Conservation (phyloP, 64 coral and sea anemone genomes). For the Montipora sp. region DNA sequence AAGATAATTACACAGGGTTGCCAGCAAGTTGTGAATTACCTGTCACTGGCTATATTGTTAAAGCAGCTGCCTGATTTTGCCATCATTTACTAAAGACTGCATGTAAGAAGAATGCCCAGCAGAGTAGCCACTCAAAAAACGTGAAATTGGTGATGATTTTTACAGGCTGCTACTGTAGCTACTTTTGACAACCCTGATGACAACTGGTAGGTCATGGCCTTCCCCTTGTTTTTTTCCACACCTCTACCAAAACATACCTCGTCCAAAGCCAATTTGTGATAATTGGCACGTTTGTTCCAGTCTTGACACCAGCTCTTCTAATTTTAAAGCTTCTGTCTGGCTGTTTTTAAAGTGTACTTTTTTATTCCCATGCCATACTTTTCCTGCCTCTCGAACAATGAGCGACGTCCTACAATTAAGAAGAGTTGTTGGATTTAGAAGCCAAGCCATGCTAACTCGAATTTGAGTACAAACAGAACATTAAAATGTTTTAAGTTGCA, state of each 20-base stretch:
- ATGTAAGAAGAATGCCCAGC: too few species aligned
- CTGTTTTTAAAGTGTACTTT: conserved; percentile 52
- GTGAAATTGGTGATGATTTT: too few species aligned
- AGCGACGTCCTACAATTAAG: conserved; percentile 35
- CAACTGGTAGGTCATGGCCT: neutral
- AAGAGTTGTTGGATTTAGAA: conserved; percentile 8
- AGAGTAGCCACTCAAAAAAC: too few species aligned
- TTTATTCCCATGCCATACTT: conserved; percentile 42
- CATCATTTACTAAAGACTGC: neutral
- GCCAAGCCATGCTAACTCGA: neutral
- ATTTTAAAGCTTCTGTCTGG: conserved; percentile 12
- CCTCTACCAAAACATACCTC: conserved; percentile 22
- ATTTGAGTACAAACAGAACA: neutral
- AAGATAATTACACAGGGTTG: too few species aligned
- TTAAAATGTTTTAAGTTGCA: neutral
- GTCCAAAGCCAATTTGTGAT: conserved; percentile 42
- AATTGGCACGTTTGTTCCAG: conserved; percentile 23
- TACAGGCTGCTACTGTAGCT: neutral
- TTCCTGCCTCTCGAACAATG: conserved; percentile 45
- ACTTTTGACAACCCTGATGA: neutral
- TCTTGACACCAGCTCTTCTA: conserved; percentile 38
- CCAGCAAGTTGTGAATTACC: too few species aligned
- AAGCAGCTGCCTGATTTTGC: conserved; percentile 2
- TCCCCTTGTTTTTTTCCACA: conserved; percentile 5
- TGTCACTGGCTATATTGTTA: neutral